Base-by-base conservation (phyloP, 2,888 invertebrate species). In the Scaptomyza cyrtandrae region DNA sequence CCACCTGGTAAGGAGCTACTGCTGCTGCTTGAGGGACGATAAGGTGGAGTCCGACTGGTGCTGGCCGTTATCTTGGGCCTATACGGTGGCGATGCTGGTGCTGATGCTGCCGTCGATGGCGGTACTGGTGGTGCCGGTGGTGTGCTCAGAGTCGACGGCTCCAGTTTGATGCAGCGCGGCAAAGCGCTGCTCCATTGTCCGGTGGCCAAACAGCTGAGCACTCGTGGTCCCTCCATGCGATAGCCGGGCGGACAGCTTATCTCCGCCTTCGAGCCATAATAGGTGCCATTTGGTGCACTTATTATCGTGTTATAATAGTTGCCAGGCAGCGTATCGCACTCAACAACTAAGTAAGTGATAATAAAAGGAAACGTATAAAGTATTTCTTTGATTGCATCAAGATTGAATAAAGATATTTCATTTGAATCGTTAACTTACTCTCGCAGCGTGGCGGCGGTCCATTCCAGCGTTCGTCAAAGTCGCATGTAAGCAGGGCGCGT, bases 391-490 rank as follows among this genome's bases (percentile, higher is more conserved):
- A 19, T 19, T 19, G 19, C 1, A 19, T 19, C 19, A 19, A 19
- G 19, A 27, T 27, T 27, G 27, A n/a, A n/a, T n/a, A n/a, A n/a
- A n/a, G n/a, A n/a, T n/a, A n/a, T n/a, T n/a, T n/a, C n/a, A n/a
- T n/a, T n/a, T n/a, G n/a, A 27, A 6, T 27, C 0, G 27, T 27
- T 6, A 6, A 27, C 93, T 93, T 90, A 96, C 96, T 94, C 91
- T 97, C 97, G 91, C 98, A 98, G 81, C 95, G 93, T 0, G 98
- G 98, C 53, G 98, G 98, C 2, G 98, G 98, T 46, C 98, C 98
- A 88, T 98, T 97, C 98, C 98, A 98, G 55, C 97, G 94, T 91
- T 97, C 97, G 86, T 98, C 98, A 80, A 97, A 96, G 91, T 98
- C 98, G 87, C 98, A 98, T 3, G 97, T 96, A 13, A 98, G 93